A percentile compares a stretch with the other conserved stretches of the same genome.
These are phyloP conservation scores for Amblyjoppa fuscipennis DNA, from an alignment of 2,888 invertebrate genomes.

Conservation along the genomic window DNA sequence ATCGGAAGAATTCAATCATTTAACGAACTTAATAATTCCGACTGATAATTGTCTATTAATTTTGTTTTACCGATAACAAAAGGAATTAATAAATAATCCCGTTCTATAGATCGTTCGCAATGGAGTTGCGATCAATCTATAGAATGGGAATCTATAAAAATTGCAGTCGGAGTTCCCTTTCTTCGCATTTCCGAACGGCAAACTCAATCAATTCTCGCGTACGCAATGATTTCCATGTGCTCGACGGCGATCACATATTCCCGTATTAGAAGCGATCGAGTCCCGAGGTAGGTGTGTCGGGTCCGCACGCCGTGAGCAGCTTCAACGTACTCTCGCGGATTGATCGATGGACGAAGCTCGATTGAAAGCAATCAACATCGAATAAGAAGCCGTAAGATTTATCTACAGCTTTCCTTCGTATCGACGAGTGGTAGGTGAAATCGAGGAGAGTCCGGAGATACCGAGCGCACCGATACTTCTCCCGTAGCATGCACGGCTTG, in stretches of 20 bases:
- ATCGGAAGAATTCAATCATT: neutral
- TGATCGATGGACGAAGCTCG: conserved; percentile 33
- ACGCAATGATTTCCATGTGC: neutral
- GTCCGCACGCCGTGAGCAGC: neutral
- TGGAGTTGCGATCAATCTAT: too few species aligned
- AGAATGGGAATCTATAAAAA: neutral
- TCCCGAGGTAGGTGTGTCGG: neutral
- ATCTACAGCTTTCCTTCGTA: conserved; percentile 13
- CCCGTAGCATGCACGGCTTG: neutral
- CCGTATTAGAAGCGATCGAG: neutral
- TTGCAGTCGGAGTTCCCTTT: neutral
- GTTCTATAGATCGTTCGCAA: too few species aligned
- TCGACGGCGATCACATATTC: conserved; percentile 3
- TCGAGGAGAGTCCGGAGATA: conserved; percentile 12
- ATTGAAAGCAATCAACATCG: conserved; percentile 56
- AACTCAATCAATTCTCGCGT: conserved; percentile 16
- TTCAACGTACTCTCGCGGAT: neutral
- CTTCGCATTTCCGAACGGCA: neutral
- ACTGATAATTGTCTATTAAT: neutral
- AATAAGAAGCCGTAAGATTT: conserved; percentile 34
- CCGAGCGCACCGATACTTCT: conserved; percentile 23
- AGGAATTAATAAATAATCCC: too few species aligned
- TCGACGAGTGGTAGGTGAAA: neutral
- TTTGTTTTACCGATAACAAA: too few species aligned
- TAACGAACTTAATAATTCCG: neutral